Evolutionary conservation across 2,888 invertebrate genomes (phyloP), one percentile per base, ranked within the genome.

Genomic region (Petrophora chlorosata): DNA sequence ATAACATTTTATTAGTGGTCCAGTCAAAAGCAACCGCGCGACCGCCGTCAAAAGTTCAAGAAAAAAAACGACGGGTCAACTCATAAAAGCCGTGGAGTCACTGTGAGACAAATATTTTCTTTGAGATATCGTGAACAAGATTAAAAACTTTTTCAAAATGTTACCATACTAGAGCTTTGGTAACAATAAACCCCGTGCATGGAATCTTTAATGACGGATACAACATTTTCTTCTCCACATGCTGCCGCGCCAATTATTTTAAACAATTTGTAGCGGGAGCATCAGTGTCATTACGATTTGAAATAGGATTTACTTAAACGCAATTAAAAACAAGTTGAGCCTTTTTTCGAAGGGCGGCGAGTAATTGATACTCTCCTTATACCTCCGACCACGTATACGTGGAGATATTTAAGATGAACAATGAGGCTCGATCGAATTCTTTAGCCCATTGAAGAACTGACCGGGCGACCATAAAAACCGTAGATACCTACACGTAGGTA

Each of bases 401-500:
- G 75, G 52, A 73, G 75, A 75, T 75, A 75, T 75, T 75, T 73
- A 56, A 73, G 70, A 73, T 75, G 75, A 85, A 86, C 82, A 80
- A 79, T 80, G 85, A 84, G 85, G 76, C 89, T 89, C 89, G 86
- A 89, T 88, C 80, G 87, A 82, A 89, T 90, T 89, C 89, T 79
- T 85, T 87, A 84, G 82, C 86, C 89, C 88, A 88, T 88, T 89
- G 85, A 89, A 85, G 87, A 89, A 84, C 85, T 86, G 89, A 86
- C 88, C 85, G 85, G 71, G 83, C 80, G 80, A 79, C 84, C 85
- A 89, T 87, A 89, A 89, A 89, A 89, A 87, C 79, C 80, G 82
- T 87, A 85, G 88, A 89, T 89, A 89, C 82, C 88, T 89, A 90
- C 89, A 88, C 90, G 90, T 89, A 85, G 86, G 86, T 85, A 89